Evolutionary conservation across 2,797 vertebrate genomes (phyloP), one percentile per base, ranked within the genome.

Genomic region (Muraenolepis orangiensis): DNA sequence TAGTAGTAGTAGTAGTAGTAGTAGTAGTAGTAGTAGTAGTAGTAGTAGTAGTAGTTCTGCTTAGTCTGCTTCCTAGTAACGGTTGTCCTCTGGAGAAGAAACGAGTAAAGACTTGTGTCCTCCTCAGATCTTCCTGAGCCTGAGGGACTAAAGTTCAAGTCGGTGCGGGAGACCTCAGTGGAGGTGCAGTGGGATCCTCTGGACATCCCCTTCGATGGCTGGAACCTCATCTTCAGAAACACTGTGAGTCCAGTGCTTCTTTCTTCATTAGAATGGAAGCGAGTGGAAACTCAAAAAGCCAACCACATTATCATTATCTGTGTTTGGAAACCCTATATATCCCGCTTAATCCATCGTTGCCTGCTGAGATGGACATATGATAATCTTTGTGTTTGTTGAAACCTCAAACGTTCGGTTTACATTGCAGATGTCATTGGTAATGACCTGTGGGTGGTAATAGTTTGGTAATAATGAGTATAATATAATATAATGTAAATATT

Each of bases 161-260:
- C 97, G 2, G 93, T 99, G 67, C 93, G 90, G 83, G 98, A 99
- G 88, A 96, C 97, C 0, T 96, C 96, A 0, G 96, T 99, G 68
- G 96, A 98, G 80, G 98, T 99, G 76, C 94, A 98, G 80, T 99
- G 98, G 98, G 98, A 99, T 79, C 96, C 98, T 26, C 79, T 99
- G 80, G 93, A 97, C 81, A 94, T 99, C 3, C 92, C 95, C 31
- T 98, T 99, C 31, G 97, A 99, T 82, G 93, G 95, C 2, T 99
- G 98, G 98, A 96, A 98, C 87, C 93, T 99, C 78, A 94, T 98
- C 86, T 99, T 99, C 90, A 95, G 89, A 75, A 98, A 97, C 73
- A 95, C 93, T 78, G 98, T 99, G 83, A 96, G 94, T 87, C 64
- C 61, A 51, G 36, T 1, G 10, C 7, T 11, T 23, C 57, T 61